Percentiles rank a stretch among this genome's conserved stretches.
Evolutionary conservation across 2,888 invertebrate genomes (phyloP).

Genomic region (Caprella mutica): DNA sequence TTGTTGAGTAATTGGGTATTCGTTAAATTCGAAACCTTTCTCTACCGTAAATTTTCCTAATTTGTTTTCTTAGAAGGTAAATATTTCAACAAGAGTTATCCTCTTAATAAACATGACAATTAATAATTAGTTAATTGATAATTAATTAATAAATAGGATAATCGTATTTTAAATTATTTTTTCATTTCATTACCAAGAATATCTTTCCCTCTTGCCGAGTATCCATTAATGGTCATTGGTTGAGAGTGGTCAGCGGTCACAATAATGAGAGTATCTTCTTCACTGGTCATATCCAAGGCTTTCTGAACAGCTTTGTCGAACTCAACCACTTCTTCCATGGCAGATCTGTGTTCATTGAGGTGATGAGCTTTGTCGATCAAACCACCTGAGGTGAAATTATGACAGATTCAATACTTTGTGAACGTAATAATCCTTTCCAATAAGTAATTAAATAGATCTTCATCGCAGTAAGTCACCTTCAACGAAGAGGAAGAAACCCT

Average conservation of each 20-base stretch:
- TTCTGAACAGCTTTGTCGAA: conserved; percentile 58
- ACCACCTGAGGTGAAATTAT: conserved; percentile 43
- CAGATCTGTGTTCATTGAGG: conserved; percentile 54
- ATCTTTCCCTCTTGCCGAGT: conserved; percentile 55
- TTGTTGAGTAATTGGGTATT: too few relatives aligned
- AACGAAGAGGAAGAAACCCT: conserved; percentile 48
- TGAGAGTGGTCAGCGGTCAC: conserved; percentile 69
- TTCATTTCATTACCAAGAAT: conserved; percentile 53
- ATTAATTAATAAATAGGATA: too few relatives aligned
- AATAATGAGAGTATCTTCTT: conserved; percentile 62
- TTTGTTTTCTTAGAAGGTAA: too few relatives aligned
- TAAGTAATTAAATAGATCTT: not conserved
- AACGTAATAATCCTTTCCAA: not conserved
- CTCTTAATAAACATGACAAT: too few relatives aligned
- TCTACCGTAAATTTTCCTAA: too few relatives aligned
- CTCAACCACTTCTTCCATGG: conserved; percentile 66
- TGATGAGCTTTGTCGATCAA: conserved; percentile 71
- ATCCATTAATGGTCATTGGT: conserved; percentile 63
- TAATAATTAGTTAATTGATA: too few relatives aligned
- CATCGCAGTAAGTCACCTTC: conserved; percentile 45
- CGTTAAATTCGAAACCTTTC: too few relatives aligned
- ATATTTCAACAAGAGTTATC: too few relatives aligned
- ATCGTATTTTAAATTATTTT: too few relatives aligned
- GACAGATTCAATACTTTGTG: not conserved
- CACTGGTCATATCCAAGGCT: conserved; percentile 50